Base-by-base conservation (phyloP, 2,888 invertebrate species). In the Drosophila suboccidentalis region DNA sequence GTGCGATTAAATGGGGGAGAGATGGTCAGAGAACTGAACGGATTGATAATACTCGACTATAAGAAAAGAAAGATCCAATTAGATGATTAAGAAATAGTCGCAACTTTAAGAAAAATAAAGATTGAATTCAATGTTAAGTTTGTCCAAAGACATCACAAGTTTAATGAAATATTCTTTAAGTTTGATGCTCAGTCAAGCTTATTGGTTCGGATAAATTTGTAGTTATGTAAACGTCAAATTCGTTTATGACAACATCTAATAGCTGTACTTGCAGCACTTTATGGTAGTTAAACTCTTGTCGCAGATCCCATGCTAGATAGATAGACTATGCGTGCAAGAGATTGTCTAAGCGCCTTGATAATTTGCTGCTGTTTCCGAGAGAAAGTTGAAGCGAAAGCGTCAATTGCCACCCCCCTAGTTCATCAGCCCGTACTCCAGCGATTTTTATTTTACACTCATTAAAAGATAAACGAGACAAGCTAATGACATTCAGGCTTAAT, bases 381-480 rank as follows among this genome's bases (percentile, higher is more conserved):
- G 53, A 64, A 67, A 43, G 54, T 32, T 51, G 51, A 58, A 49
- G 39, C 19, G 44, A 26, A 43, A n/a, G 34, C 46, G 44, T 4
- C 17, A 10, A 22, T 9, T 44, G 0, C 22, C 43, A 44, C 39
- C 17, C 60, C 49, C 39, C 38, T 32, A 19, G 29, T 2, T 13
- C 55, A 47, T 13, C 55, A 47, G 32, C 34, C 26, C 5, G 17
- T 62, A 78, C 74, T 78, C 39, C 43, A 76, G 66, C 75, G 72
- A 74, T 76, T 87, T 84, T 76, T 87, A 79, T 87, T 89, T 81
- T 80, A 80, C 78, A 85, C 83, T 88, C 87, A 89, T 87, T 89
- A 87, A 87, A 85, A 87, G 87, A 89, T 89, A 89, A 89, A 85
- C 83, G 82, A 77, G 85, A 76, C 82, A 84, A 79, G 89, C 87